Evolutionary conservation across 2,888 invertebrate genomes (phyloP), one percentile per base, ranked within the genome.

Genomic region (Tuta absoluta): DNA sequence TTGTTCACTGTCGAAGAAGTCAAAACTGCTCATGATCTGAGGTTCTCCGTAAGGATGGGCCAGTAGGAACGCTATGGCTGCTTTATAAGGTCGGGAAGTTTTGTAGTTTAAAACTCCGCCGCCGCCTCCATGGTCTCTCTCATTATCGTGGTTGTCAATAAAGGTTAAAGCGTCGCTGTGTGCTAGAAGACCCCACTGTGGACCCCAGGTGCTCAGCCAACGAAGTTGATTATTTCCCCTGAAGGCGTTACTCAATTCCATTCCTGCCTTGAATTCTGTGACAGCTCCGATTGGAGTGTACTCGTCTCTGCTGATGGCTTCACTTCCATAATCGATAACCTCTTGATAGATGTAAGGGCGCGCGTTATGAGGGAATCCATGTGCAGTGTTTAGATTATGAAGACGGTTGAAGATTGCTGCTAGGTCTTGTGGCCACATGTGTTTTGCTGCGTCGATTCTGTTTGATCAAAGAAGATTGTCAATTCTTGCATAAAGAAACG

Each of bases 11-110:
- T 93, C 78, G 65, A 84, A 84, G 79, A 97, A 98, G 49, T 83
- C 88, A 76, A 94, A 98, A 70, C 97, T 97, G 78, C 97, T 97
- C 96, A 98, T 97, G 24, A 98, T 91, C 59, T 96, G 93, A 0
- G 96, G 94, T 66, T 94, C 93, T 0, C 96, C 96, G 71, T 96
- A 97, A 0, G 96, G 95, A 91, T 95, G 95, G 0, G 97, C 97
- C 71, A 98, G 81, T 89, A 96, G 95, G 82, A 97, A 98, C 0
- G 96, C 96, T 1, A 94, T 94, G 0, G 97, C 98, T 91, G 93
- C 91, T 70, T 94, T 96, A 80, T 96, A 96, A n/a, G 91, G 88
- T 67, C 92, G 93, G 0, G 94, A 67, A 0, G 92, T 80, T 75
- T 95, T 95, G 81, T 95, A 93, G 0, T 93, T 95, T 14, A 95